Conservation (phyloP, 2,113 vertebrate genomes). For the Myotis yumanensis region DNA sequence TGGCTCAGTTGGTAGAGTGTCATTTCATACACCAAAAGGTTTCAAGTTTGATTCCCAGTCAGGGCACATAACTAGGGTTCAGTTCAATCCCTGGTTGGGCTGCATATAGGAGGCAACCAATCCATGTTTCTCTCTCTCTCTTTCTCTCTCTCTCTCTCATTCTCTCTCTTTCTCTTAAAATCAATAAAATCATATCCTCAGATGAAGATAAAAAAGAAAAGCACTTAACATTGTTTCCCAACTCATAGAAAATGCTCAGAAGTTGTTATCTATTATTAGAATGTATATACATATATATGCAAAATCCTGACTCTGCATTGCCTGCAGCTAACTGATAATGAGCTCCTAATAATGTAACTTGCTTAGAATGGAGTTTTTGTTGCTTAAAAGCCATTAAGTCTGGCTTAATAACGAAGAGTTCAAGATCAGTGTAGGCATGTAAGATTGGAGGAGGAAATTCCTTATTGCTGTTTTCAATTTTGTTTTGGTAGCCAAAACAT, state of each 20-base stretch:
- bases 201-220: background rate
- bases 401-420: background rate
- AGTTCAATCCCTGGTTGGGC: background rate
- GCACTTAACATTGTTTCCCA: background rate
- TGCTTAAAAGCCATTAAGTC: background rate
- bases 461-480: conserved; percentile 23
- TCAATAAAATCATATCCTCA: background rate
- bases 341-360: background rate
- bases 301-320: background rate
- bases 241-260: background rate
- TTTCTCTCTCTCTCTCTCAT: too few species aligned
- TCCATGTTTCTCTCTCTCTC: background rate
- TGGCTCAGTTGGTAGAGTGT: background rate
- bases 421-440: background rate
- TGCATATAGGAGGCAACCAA: background rate
- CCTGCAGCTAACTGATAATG: conserved; percentile 1
- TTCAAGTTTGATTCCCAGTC: background rate
- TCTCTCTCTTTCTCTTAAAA: background rate
- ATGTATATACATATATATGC: background rate
- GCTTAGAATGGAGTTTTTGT: background rate
- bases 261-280: background rate
- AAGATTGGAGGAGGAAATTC: background rate
- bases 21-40: background rate
- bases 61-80: background rate
- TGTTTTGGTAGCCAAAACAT: conserved; percentile 51